Percentiles rank a stretch among this genome's conserved stretches.
These are phyloP conservation scores for Drosophila leonis DNA, from an alignment of 2,888 invertebrate species.

Conservation along the genomic window DNA sequence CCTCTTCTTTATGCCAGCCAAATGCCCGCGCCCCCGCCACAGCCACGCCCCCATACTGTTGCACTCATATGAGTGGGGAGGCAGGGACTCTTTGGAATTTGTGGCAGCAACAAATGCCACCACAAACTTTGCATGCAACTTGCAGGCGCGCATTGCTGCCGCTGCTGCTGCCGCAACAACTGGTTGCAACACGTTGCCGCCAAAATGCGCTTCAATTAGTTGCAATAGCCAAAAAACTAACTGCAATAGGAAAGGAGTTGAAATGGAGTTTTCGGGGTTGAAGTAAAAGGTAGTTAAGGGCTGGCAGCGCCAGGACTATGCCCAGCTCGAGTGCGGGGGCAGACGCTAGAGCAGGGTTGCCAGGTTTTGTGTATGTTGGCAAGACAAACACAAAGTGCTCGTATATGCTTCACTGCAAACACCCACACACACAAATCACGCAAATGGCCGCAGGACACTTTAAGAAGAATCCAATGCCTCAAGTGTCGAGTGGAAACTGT, in stretches of 20 bases:
- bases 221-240: constrained; percentile 20
- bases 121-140: constrained; percentile 40
- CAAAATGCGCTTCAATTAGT: constrained; percentile 47
- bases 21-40: neutral
- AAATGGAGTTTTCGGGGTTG: neutral
- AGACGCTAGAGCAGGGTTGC: constrained; percentile 18
- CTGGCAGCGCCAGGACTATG: neutral
- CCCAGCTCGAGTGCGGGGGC: neutral
- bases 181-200: constrained; percentile 39
- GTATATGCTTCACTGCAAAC: constrained; percentile 61
- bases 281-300: constrained; percentile 32
- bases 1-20: constrained; percentile 9
- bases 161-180: constrained; percentile 37
- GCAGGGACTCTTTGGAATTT: neutral
- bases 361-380: constrained; percentile 71
- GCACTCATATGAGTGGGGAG: neutral
- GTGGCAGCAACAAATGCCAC: constrained; percentile 19
- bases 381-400: constrained; percentile 75
- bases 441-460: constrained; percentile 82
- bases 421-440: constrained; percentile 78
- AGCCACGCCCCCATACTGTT: neutral
- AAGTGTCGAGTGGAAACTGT: constrained; percentile 62
- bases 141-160: constrained; percentile 14
- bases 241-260: neutral
- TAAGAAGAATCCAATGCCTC: constrained; percentile 84